These are phyloP conservation scores for Anastrepha obliqua DNA, from an alignment of 1,140 invertebrate genomes.

Conservation along the genomic window DNA sequence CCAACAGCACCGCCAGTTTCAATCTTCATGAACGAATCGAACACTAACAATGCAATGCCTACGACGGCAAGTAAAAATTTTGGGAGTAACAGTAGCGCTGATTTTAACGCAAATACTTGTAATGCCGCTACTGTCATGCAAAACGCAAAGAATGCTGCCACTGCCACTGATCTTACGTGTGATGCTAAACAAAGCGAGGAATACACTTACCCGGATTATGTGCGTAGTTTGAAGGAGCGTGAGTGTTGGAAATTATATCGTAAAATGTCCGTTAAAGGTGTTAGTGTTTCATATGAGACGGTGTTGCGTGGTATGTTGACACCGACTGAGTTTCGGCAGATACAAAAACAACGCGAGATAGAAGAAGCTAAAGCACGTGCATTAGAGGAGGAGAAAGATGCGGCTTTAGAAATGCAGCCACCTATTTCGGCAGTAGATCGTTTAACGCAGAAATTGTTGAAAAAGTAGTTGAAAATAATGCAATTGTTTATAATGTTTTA, in stretches of 20 bases:
- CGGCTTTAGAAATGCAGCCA: not conserved
- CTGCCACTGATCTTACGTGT: not conserved
- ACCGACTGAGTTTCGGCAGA: conserved; percentile 81
- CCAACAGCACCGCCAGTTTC: conserved; percentile 72
- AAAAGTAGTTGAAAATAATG: conserved; percentile 1
- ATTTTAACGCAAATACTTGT: conserved; percentile 15
- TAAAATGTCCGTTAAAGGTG: conserved; percentile 82
- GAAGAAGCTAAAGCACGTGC: conserved; percentile 65
- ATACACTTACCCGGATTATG: conserved; percentile 68
- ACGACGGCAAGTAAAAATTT: not conserved
- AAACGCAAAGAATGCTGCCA: not conserved
- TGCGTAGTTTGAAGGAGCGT: conserved; percentile 77
- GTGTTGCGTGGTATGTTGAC: conserved; percentile 83
- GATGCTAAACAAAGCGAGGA: conserved; percentile 47
- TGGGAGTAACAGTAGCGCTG: conserved; percentile 3
- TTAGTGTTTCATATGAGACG: conserved; percentile 82
- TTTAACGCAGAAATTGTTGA: conserved; percentile 62
- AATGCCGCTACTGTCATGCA: not conserved
- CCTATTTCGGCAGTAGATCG: conserved; percentile 66
- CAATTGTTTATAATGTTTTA: not conserved
- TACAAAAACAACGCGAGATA: conserved; percentile 74
- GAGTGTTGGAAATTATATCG: conserved; percentile 82
- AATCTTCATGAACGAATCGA: conserved; percentile 62
- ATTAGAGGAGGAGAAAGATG: conserved; percentile 31
- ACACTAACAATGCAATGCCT: not conserved